Evolutionary conservation across 2,888 invertebrate species (phyloP), one percentile per base, ranked within the genome.

Genomic region (Leptodirus hochenwartii): DNA sequence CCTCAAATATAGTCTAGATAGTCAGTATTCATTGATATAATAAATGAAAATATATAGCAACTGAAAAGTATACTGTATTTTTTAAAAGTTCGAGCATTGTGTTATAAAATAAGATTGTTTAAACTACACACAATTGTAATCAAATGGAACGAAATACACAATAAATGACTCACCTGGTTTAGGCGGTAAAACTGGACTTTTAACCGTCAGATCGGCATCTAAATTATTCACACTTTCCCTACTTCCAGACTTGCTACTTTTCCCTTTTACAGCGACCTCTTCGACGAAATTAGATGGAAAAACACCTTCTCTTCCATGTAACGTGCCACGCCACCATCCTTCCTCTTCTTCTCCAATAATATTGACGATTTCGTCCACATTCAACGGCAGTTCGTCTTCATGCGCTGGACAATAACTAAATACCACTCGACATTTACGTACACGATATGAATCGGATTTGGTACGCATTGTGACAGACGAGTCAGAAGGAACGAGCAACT

Each of bases 251-350:
- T 42, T 44, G 3, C 42, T 33, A n/a, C n/a, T n/a, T n/a, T n/a
- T n/a, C 25, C 40, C 39, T 32, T 52, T 50, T 12, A 54, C 45
- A 34, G 44, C 51, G 41, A 58, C 54, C 53, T 59, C 61, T 33
- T 58, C 57, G 20, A 93, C 93, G 59, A 93, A 95, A 64, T 95
- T 95, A 5, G 91, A 93, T 4, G 93, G 95, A 54, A 93, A 95
- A 37, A 93, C 87, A 15, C 95, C 93, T 35, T 77, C 66, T 48
- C 71, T 72, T 24, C 79, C 81, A 50, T 76, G 72, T 26, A 82
- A 60, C 33, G 71, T 65, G 37, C 90, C 91, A 62, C 77, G 74
- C 88, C 87, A 91, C 80, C 81, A 82, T 17, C 90, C 90, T 52
- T 90, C 88, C 53, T 93, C 91, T 29, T 77, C 79, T 67, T 91